Evolutionary conservation across 1,140 invertebrate species (phyloP).

Genomic region (Plectrocnemia conspersa): DNA sequence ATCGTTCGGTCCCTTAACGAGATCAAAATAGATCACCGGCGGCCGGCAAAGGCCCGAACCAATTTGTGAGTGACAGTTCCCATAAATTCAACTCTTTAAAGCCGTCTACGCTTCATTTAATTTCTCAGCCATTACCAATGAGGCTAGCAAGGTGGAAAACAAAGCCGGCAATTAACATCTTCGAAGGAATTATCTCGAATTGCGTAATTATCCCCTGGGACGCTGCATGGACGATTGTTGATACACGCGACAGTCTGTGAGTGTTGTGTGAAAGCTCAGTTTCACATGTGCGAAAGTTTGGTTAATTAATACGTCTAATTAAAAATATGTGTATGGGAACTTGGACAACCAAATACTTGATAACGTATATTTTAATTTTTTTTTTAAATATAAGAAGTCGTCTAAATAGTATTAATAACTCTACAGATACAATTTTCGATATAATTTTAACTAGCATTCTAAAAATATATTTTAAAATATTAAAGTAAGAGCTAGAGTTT

Average conservation of each 20-base stretch:
- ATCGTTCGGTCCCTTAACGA: constrained; percentile 18
- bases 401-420: too few species aligned
- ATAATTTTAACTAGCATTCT: too few species aligned
- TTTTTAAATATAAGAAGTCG: too few species aligned
- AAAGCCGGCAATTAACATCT: constrained; percentile 34
- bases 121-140: constrained; percentile 28
- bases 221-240: constrained; percentile 7
- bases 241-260: constrained; percentile 2
- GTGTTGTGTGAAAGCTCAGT: too few species aligned
- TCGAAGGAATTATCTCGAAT: constrained; percentile 30
- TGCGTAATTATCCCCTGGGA: constrained; percentile 30
- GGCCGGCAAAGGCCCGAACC: constrained; percentile 25
- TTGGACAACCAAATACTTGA: too few species aligned
- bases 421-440: too few species aligned
- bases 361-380: too few species aligned
- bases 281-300: too few species aligned
- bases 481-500: too few species aligned
- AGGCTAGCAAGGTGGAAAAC: constrained; percentile 29
- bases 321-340: too few species aligned
- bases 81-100: constrained; percentile 34
- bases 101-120: constrained; percentile 22
- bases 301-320: too few species aligned
- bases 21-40: constrained; percentile 27
- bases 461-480: too few species aligned
- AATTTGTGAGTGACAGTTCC: constrained; percentile 34